phyloP scores from a whole-genome alignment of 2,888 invertebrate genomes.

The Rhodophaea formosa region DNA sequence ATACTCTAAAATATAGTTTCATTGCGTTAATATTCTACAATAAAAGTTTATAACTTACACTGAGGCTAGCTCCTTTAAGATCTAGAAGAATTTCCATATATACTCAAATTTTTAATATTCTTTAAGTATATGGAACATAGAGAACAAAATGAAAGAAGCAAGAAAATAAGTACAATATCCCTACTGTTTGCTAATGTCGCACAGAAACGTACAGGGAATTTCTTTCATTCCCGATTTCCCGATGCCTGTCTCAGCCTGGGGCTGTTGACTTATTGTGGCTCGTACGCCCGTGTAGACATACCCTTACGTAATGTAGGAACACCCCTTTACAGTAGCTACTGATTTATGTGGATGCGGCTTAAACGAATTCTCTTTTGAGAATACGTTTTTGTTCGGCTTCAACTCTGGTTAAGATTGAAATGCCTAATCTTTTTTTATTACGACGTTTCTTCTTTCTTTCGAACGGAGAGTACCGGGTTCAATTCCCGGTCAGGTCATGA shows the following conservation, averaged over 20 bases:
- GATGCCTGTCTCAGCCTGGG: slow-evolving; percentile 54
- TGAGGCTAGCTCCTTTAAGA: no score
- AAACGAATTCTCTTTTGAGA: slow-evolving; percentile 12
- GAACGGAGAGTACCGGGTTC: no score
- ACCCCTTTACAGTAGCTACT: slow-evolving; percentile 6
- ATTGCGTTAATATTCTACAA: no score
- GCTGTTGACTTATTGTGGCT: slow-evolving; percentile 54
- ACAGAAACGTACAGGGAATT: slow-evolving; percentile 45
- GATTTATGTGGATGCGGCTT: slow-evolving; percentile 8
- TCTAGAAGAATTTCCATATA: no score
- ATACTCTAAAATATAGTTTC: no score
- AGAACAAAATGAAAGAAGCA: background rate
- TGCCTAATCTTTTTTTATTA: no score
- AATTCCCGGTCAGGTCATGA: no score
- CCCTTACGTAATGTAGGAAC: slow-evolving; percentile 13
- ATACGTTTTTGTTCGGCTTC: background rate
- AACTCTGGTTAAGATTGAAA: no score
- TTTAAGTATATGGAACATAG: no score
- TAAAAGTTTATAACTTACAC: no score
- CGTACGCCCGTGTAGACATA: slow-evolving; percentile 22
- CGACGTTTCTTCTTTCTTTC: no score
- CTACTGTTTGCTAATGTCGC: slow-evolving; percentile 42
- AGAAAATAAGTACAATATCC: background rate
- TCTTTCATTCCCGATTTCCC: slow-evolving; percentile 63
- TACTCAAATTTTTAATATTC: no score